These are phyloP conservation scores for Apodemus speciosus DNA, from an alignment of 2,113 vertebrate species.

Conservation along the genomic window DNA sequence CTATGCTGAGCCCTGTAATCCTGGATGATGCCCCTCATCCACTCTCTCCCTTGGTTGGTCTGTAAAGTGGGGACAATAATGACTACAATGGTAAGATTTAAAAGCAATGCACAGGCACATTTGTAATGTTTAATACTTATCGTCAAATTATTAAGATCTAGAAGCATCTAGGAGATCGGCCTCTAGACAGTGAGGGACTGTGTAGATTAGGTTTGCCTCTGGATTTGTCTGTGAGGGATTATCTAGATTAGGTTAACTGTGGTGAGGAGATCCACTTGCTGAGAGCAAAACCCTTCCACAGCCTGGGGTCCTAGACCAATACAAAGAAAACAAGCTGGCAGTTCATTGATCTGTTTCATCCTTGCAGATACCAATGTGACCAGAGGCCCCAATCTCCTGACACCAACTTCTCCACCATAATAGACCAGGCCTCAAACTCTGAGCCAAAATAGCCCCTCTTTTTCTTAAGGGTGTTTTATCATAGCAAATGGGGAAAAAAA, in stretches of 20 bases:
- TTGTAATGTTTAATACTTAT: not conserved
- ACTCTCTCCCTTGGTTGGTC: constrained; percentile 10
- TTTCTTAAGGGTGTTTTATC: not conserved
- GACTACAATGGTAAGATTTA: not conserved
- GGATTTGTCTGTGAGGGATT: too few relatives aligned
- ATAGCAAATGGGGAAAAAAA: not conserved
- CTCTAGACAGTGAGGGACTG: not conserved
- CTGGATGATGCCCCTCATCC: not conserved
- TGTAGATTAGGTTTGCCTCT: not conserved
- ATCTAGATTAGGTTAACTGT: not conserved
- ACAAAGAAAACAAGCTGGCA: not conserved
- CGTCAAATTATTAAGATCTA: not conserved
- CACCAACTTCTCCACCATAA: not conserved
- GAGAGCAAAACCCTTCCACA: not conserved
- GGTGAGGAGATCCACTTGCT: not conserved
- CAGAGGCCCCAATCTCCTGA: not conserved
- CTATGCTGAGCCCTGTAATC: not conserved
- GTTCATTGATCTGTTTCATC: not conserved
- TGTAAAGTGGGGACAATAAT: not conserved
- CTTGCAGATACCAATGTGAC: not conserved
- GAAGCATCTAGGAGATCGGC: not conserved
- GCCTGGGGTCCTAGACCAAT: not conserved
- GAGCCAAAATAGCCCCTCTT: not conserved
- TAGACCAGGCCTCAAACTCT: not conserved
- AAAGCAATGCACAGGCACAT: not conserved